A percentile compares a stretch with the other conserved stretches of the same genome.
Conservation (phyloP, 2,797 vertebrate genomes). For the Limosa lapponica region DNA sequence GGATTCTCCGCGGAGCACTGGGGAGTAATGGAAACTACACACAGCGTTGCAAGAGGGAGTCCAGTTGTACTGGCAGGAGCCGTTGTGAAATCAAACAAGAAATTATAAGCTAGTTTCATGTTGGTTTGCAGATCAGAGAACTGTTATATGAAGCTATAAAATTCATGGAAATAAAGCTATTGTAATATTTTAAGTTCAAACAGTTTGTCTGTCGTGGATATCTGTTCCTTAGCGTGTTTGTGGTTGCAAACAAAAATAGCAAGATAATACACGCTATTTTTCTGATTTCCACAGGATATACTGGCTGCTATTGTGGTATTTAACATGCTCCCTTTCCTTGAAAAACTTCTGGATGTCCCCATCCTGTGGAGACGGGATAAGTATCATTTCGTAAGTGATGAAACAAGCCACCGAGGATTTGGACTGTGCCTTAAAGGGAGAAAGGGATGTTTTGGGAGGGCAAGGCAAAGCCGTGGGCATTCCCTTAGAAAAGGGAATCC, state of each 20-base stretch:
- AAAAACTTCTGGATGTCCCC: slow-evolving; percentile 57
- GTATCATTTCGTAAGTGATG: slow-evolving; percentile 68
- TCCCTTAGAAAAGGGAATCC: background rate
- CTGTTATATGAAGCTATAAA: background rate
- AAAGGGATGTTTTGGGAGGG: background rate
- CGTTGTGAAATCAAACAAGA: background rate
- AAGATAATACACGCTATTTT: background rate
- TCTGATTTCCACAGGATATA: slow-evolving; percentile 53
- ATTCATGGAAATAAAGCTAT: background rate
- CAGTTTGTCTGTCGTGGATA: background rate
- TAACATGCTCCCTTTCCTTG: slow-evolving; percentile 70
- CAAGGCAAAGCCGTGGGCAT: background rate
- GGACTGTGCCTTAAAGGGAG: background rate
- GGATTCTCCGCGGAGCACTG: background rate
- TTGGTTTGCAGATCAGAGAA: background rate
- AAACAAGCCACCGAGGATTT: background rate
- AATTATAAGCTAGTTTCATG: background rate
- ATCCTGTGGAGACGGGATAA: slow-evolving; percentile 65
- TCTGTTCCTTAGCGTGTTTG: background rate
- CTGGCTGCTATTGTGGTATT: slow-evolving; percentile 68
- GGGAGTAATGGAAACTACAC: background rate
- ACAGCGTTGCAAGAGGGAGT: background rate
- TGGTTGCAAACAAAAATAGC: background rate
- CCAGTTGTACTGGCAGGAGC: background rate
- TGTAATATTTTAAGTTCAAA: background rate